phyloP scores from a whole-genome alignment of 1,140 invertebrate genomes.

The Drosophila takahashii region DNA sequence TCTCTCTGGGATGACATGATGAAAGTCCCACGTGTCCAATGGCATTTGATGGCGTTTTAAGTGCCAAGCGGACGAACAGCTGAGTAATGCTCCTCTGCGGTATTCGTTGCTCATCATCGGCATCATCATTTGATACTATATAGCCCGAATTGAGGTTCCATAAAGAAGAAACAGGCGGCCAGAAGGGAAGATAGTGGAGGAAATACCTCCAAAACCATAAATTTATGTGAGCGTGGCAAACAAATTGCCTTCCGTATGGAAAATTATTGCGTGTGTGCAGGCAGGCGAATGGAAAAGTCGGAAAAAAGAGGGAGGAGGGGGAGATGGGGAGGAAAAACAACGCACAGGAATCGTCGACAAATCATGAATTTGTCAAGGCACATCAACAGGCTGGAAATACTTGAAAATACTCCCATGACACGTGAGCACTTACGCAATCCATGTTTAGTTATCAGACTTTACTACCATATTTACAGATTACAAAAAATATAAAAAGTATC shows the following conservation, averaged over 20 bases:
- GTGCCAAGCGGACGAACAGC: slow-evolving; percentile 57
- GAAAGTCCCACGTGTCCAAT: slow-evolving; percentile 63
- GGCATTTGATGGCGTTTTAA: slow-evolving; percentile 77
- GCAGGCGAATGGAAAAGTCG: slow-evolving; percentile 3
- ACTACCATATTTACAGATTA: neutral
- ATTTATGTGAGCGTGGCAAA: slow-evolving; percentile 76
- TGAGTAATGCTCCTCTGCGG: slow-evolving; percentile 53
- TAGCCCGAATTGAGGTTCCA: slow-evolving; percentile 33
- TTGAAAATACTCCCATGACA: slow-evolving; percentile 26
- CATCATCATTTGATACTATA: slow-evolving; percentile 59
- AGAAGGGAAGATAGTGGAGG: slow-evolving; percentile 11
- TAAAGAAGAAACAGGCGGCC: slow-evolving; percentile 13
- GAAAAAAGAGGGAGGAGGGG: neutral
- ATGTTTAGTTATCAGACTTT: neutral
- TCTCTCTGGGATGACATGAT: slow-evolving; percentile 15
- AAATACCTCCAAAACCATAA: slow-evolving; percentile 51
- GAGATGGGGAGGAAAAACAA: neutral
- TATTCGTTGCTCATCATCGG: slow-evolving; percentile 57
- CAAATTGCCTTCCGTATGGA: slow-evolving; percentile 75
- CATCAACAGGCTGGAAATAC: slow-evolving; percentile 33
- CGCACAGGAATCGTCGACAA: slow-evolving; percentile 67
- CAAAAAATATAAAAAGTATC: neutral
- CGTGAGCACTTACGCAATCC: slow-evolving; percentile 37
- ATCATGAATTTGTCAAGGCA: slow-evolving; percentile 69
- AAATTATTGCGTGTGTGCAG: slow-evolving; percentile 66